Evolutionary conservation across 2,797 vertebrate species (phyloP), one percentile per base, ranked within the genome.

Genomic region (Poecile montanus): DNA sequence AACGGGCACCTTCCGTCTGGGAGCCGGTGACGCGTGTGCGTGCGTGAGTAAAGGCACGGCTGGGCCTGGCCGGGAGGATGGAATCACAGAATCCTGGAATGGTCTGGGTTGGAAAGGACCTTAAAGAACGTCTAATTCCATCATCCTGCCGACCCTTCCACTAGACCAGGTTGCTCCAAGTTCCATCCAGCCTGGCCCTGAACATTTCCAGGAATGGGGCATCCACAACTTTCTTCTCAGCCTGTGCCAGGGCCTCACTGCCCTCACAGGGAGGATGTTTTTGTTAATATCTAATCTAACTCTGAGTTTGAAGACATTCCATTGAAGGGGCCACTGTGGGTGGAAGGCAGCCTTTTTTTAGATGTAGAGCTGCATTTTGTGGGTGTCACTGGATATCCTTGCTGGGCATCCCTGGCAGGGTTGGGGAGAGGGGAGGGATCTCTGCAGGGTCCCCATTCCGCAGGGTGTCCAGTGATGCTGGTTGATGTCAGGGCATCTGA

Each of bases 11-110:
- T 93, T 94, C 86, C 21, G 5, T 38, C 74, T 9, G 2, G 36
- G 38, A 73, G 63, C 30, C 8, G 0, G 42, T 89, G 91, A 91
- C 67, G 67, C 3, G 57, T 30, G 51, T 42, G 86, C 0, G 89
- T 81, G 91, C 84, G 93, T 95, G 95, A 89, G 89, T 18, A 0
- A 8, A 5, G 62, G 74, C 94, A 92, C 85, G 81, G 86, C 66
- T 1, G 0, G 56, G 76, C n/a, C 56, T 3, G 42, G 27, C 40
- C 1, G 1, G 7, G 30, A 53, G 73, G 9, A 26, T 16, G 73
- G 72, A 47, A 66, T 60, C 88, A 20, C 19, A 12, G 40, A 78
- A 11, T 10, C 34, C 73, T 42, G 12, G 5, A 32, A 40, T 11
- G 26, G 53, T 11, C 47, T 16, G 77, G 7, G 2, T 3, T 32